These are phyloP conservation scores for Ictalurus furcatus DNA, from an alignment of 2,113 vertebrate species.

Conservation along the genomic window DNA sequence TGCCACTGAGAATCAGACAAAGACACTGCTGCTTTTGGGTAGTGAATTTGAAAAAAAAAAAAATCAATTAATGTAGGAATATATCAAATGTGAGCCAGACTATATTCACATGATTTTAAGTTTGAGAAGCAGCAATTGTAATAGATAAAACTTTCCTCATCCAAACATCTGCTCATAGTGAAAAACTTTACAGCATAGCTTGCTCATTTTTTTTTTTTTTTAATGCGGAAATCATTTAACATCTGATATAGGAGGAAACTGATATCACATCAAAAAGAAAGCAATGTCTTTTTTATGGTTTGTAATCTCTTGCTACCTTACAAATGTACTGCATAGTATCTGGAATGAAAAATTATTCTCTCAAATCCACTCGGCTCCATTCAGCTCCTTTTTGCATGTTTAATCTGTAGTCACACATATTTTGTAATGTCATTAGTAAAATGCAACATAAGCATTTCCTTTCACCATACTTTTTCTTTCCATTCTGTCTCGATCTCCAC, in stretches of 20 bases:
- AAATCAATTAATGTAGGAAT: neutral
- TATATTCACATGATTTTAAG: neutral
- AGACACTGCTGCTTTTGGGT: neutral
- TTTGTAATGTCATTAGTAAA: conserved; percentile 4
- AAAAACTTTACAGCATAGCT: neutral
- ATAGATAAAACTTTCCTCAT: neutral
- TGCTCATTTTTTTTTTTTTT: neutral
- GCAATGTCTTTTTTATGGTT: neutral
- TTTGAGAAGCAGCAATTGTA: neutral
- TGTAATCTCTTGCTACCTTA: neutral
- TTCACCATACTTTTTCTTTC: neutral
- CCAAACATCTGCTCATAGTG: neutral
- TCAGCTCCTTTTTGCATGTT: neutral
- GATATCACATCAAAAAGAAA: neutral
- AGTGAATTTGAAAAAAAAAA: neutral
- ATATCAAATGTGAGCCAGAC: neutral
- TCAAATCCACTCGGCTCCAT: neutral
- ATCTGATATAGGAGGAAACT: neutral
- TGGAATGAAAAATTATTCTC: neutral
- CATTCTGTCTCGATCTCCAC: neutral
- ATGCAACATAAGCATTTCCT: neutral
- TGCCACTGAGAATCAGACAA: neutral
- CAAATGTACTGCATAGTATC: neutral
- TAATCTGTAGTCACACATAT: neutral
- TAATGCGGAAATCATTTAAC: neutral